A percentile compares a stretch with the other conserved stretches of the same genome.
phyloP scores from a whole-genome alignment of 1,140 invertebrate species.

The Drosophila yakuba region DNA sequence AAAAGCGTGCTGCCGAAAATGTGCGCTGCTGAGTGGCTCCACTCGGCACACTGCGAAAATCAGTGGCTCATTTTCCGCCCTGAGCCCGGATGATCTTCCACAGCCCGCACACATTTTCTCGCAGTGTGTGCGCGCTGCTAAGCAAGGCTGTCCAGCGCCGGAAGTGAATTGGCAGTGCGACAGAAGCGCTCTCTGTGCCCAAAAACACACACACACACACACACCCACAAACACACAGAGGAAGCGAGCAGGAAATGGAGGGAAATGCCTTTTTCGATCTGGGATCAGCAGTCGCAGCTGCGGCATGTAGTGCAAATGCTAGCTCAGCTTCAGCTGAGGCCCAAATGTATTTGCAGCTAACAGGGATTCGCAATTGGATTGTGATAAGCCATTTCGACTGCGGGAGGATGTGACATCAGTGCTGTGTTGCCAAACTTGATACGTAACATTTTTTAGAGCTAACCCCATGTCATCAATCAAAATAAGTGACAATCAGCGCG shows the following conservation, averaged over 20 bases:
- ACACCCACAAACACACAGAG: conserved; percentile 18
- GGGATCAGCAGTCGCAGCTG: conserved; percentile 14
- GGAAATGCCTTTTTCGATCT: conserved; percentile 57
- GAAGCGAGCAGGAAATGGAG: conserved; percentile 56
- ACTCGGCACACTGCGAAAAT: conserved; percentile 38
- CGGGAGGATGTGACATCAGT: neutral
- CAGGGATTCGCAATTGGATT: neutral
- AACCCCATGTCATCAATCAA: no score
- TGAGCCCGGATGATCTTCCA: neutral
- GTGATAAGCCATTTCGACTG: neutral
- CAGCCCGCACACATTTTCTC: neutral
- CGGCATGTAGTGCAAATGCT: conserved; percentile 3
- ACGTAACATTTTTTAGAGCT: no score
- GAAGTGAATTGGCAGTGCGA: conserved; percentile 74
- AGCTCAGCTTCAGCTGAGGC: neutral
- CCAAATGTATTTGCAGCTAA: conserved; percentile 1
- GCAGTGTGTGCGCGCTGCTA: conserved; percentile 32
- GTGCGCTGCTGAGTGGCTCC: conserved; percentile 71
- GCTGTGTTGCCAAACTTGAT: neutral
- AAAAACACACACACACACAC: no score
- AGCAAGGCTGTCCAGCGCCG: conserved; percentile 62
- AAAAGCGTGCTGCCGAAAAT: conserved; percentile 79
- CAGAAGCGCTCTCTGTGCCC: conserved; percentile 28
- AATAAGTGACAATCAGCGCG: no score
- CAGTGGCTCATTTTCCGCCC: neutral